phyloP scores from a whole-genome alignment of 2,888 invertebrate genomes.

The Sturmia bella region DNA sequence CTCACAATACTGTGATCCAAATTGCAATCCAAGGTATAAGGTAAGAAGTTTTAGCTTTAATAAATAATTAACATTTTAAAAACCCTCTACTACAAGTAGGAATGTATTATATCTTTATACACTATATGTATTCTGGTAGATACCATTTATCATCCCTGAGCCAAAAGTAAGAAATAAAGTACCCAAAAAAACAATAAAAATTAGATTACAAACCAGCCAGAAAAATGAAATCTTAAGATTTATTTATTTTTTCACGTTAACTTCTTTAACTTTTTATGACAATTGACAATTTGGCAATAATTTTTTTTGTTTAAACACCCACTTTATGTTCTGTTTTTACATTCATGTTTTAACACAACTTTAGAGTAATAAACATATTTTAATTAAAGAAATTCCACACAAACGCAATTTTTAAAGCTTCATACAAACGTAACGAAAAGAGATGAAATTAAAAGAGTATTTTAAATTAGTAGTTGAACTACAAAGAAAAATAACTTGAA shows the following conservation, averaged over 20 bases:
- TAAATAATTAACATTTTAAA: too few relatives aligned
- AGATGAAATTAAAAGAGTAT: conserved; percentile 52
- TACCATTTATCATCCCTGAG: too few relatives aligned
- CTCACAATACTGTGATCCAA: too few relatives aligned
- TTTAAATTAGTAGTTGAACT: conserved; percentile 61
- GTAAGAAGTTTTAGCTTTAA: too few relatives aligned
- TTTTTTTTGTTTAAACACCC: conserved; percentile 30
- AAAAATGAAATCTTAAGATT: too few relatives aligned
- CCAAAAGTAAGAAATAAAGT: too few relatives aligned
- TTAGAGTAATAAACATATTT: conserved; percentile 31
- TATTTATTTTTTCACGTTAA: neutral
- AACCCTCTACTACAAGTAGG: too few relatives aligned
- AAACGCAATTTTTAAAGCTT: conserved; percentile 33
- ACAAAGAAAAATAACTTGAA: conserved; percentile 61
- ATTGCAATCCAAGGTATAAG: too few relatives aligned
- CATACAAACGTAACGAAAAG: conserved; percentile 25
- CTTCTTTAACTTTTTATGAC: neutral
- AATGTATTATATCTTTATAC: too few relatives aligned
- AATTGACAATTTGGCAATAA: neutral
- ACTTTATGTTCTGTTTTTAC: conserved; percentile 21
- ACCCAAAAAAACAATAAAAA: too few relatives aligned
- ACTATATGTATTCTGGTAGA: too few relatives aligned
- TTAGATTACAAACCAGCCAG: too few relatives aligned
- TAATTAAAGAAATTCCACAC: neutral
- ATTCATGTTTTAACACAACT: conserved; percentile 35